Evolutionary conservation across 1,140 invertebrate species (phyloP).

Genomic region (Drosophila melanogaster): DNA sequence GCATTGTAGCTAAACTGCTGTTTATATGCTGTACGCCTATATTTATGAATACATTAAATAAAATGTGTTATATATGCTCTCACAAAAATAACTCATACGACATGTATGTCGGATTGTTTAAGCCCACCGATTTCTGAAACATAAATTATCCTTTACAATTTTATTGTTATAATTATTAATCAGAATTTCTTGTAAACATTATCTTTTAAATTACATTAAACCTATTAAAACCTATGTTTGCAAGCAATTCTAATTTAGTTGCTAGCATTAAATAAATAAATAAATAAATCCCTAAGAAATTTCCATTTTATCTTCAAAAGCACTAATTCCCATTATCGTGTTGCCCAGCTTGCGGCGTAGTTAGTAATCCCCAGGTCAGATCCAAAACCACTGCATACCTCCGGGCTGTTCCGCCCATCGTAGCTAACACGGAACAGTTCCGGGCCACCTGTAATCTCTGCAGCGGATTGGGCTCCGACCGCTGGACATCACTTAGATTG

Average conservation of each 20-base stretch:
- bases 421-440: conserved; percentile 5
- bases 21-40: too few species aligned
- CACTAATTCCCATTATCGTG: background rate
- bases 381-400: conserved; percentile 23
- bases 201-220: too few species aligned
- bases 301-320: too few species aligned
- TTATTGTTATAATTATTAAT: too few species aligned
- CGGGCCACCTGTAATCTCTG: conserved; percentile 31
- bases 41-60: background rate
- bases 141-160: background rate
- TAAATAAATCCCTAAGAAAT: too few species aligned
- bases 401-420: conserved; percentile 6
- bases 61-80: background rate
- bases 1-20: background rate
- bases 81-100: background rate
- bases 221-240: too few species aligned
- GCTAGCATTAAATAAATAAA: too few species aligned
- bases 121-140: too few species aligned
- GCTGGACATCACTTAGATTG: conserved; percentile 50
- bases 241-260: too few species aligned
- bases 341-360: conserved; percentile 22
- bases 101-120: background rate
- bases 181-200: too few species aligned
- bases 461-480: conserved; percentile 34
- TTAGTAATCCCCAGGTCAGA: background rate